Conservation (phyloP, 2,888 invertebrate species). For the Thymelicus sylvestris region DNA sequence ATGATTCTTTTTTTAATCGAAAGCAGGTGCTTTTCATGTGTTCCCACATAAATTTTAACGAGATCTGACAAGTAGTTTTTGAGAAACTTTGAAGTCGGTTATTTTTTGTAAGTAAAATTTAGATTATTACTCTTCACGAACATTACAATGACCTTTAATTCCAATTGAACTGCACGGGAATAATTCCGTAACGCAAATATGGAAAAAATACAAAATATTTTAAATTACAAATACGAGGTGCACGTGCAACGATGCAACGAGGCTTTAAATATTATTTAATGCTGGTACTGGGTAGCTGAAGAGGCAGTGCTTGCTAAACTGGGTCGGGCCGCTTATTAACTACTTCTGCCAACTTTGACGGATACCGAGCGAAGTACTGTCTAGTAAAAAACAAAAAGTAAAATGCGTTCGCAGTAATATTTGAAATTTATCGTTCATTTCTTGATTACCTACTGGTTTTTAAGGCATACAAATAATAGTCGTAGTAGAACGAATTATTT, state of each 20-base stretch:
- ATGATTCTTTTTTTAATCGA: no score
- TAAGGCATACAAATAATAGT: no score
- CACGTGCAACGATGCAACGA: neutral
- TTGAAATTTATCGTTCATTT: neutral
- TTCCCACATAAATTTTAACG: no score
- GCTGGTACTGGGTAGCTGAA: conserved; percentile 16
- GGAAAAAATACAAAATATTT: conserved; percentile 1
- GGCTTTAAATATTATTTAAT: conserved; percentile 21
- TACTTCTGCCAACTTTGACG: conserved; percentile 35
- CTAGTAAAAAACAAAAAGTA: conserved; percentile 1
- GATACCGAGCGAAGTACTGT: conserved; percentile 20
- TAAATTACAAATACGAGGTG: neutral
- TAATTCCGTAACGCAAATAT: neutral
- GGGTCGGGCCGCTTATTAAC: conserved; percentile 36
- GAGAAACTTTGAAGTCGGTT: no score
- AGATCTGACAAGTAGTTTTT: no score
- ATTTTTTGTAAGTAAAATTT: no score
- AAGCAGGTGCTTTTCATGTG: no score
- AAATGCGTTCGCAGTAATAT: conserved; percentile 5
- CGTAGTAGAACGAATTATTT: no score
- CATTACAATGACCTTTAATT: no score
- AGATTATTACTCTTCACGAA: no score
- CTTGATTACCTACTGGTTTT: no score
- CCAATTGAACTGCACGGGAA: no score
- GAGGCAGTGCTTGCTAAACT: conserved; percentile 28